Conservation (phyloP, 1,140 invertebrate genomes). For the Lamellibrachia luymesi region DNA sequence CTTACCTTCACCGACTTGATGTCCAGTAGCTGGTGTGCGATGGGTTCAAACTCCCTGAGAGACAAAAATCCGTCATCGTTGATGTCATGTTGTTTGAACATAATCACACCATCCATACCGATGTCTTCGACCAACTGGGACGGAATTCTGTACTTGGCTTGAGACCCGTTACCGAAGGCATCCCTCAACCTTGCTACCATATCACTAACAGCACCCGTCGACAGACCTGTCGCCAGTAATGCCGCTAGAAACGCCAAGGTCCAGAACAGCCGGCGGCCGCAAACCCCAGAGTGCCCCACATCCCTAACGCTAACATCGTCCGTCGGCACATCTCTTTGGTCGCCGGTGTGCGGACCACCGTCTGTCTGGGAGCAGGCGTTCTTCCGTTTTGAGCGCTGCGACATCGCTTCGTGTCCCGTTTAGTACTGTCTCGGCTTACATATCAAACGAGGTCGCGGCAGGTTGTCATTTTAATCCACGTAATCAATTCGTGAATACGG, state of each 20-base stretch:
- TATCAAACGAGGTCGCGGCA: no score
- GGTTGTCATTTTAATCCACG: no score
- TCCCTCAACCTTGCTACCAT: background rate
- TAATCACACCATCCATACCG: constrained; percentile 37
- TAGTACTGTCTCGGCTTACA: no score
- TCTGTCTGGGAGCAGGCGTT: no score
- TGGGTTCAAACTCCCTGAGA: constrained; percentile 43
- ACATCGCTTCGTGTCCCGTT: no score
- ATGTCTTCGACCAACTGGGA: constrained; percentile 31
- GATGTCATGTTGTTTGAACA: constrained; percentile 35
- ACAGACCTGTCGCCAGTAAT: background rate
- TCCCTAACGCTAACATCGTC: background rate
- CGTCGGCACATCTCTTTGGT: background rate
- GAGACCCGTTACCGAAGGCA: background rate
- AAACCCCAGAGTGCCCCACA: background rate
- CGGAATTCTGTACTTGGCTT: background rate
- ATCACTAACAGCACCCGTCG: background rate
- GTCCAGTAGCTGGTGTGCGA: constrained; percentile 34
- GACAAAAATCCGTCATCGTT: constrained; percentile 42
- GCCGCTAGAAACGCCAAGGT: background rate
- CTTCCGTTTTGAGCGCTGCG: no score
- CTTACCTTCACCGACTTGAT: constrained; percentile 15
- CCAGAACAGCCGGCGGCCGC: background rate
- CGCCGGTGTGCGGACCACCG: no score
- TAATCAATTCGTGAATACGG: no score